Percentiles rank a stretch among this genome's conserved stretches.
Evolutionary conservation across 2,113 vertebrate species (phyloP).

Genomic region (Gadus chalcogrammus): DNA sequence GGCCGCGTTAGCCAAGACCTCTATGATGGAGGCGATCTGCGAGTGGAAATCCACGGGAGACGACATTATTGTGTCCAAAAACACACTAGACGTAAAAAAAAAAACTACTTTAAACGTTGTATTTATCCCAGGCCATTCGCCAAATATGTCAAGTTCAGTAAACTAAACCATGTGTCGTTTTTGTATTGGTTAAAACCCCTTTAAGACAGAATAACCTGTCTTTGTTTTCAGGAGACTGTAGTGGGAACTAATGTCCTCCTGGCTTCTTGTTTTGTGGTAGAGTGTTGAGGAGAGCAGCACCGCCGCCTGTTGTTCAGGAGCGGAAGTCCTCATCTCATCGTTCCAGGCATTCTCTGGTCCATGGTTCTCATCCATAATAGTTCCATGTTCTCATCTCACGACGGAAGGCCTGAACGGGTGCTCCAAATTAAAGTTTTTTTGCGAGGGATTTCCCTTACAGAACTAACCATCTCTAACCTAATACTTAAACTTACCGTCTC

Average conservation of each 20-base stretch:
- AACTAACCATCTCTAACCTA: neutral
- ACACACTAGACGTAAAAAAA: neutral
- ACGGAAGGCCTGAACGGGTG: neutral
- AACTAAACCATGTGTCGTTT: neutral
- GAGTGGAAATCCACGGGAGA: slow-evolving; percentile 49
- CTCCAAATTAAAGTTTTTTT: neutral
- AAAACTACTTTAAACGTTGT: neutral
- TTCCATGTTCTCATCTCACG: neutral
- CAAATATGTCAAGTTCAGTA: neutral
- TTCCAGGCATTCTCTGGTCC: too few relatives aligned
- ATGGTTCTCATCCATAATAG: neutral
- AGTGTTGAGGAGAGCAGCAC: neutral
- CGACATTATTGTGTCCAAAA: slow-evolving; percentile 32
- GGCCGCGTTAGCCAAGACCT: slow-evolving; percentile 64
- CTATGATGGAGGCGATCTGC: slow-evolving; percentile 66
- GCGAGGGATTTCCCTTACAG: neutral
- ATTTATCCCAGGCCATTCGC: neutral
- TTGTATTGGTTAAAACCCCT: neutral
- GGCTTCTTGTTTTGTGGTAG: neutral
- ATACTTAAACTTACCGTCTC: neutral
- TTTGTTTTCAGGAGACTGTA: neutral
- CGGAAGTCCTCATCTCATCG: too few relatives aligned
- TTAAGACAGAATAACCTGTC: neutral
- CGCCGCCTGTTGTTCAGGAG: slow-evolving; percentile 1
- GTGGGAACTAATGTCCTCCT: neutral